A percentile compares a stretch with the other conserved stretches of the same genome.
Conservation (phyloP, 2,113 vertebrate species). For the Pseudorhombus dupliciocellatus region DNA sequence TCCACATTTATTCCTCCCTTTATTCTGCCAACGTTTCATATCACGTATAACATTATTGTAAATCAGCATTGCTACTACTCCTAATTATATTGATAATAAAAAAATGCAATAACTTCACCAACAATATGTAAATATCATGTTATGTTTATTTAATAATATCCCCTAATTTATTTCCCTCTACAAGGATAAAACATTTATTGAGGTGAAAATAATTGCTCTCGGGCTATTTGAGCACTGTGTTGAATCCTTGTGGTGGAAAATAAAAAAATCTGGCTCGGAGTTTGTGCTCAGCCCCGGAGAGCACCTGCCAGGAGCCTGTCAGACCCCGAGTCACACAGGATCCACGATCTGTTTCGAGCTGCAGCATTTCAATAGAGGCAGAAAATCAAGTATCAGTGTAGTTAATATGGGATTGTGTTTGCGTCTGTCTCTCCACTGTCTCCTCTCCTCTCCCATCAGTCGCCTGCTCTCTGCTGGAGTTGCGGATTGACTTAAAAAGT, state of each 20-base stretch:
- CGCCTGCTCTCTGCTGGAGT: conserved; percentile 70
- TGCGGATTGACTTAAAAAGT: conserved; percentile 76
- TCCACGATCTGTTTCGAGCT: conserved; percentile 5
- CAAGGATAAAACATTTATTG: neutral
- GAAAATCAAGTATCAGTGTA: neutral
- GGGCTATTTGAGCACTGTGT: neutral
- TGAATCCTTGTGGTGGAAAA: conserved; percentile 38
- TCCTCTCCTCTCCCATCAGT: conserved; percentile 35
- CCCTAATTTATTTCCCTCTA: neutral
- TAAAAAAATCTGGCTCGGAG: conserved; percentile 55
- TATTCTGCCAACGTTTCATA: neutral
- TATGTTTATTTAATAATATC: neutral
- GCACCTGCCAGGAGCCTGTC: conserved; percentile 43
- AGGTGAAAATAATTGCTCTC: neutral
- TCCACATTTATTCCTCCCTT: neutral
- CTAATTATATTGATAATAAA: conserved; percentile 1
- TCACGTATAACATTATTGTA: neutral
- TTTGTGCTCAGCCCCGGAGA: conserved; percentile 56
- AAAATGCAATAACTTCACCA: neutral
- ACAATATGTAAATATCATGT: neutral
- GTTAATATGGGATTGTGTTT: conserved; percentile 10
- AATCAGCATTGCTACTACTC: too few species aligned
- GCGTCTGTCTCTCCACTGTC: conserved; percentile 7
- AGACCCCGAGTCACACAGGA: conserved; percentile 28
- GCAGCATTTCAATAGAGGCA: neutral